Evolutionary conservation across 2,113 vertebrate genomes (phyloP), one percentile per base, ranked within the genome.

Genomic region (Chloebia gouldiae): DNA sequence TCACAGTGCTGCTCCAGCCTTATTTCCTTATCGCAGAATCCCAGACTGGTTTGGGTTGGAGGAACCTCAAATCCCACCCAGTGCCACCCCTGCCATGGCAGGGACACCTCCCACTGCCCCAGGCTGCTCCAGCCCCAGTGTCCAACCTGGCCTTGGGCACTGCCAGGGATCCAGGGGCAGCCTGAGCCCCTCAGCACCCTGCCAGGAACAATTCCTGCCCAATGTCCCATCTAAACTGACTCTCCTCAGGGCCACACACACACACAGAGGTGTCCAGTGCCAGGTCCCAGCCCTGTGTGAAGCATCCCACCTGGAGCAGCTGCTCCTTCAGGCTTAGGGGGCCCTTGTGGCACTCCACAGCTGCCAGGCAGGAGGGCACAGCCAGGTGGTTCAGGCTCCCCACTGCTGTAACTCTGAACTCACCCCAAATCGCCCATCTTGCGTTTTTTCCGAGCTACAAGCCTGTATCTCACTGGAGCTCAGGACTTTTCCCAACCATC

Each of bases 21-120:
- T 19, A 8, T 12, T 42, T 57, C 59, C 42, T 33, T 31, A 27
- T 31, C 8, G 3, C 42, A 54, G 16, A 40, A 22, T 35, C 4
- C 40, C 85, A 12, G 19, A 25, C 1, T 40, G n/a, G 14, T 6
- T 56, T 88, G 50, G 24, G 30, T 0, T 30, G 13, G 0, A 79
- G 5, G 39, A 14, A 22, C 14, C 15, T 1, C 0, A 35, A 0
- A 79, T 0, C 35, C 35, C 76, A 15, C 0, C 50, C 35, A 35
- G 24, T 4, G 13, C 56, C 75, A n/a, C 8, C 24, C 28, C 24
- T 21, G n/a, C 75, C 75, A 25, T 3, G 30, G 49, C 65, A 79
- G 65, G 49, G 49, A 40, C 49, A 16, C 40, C 57, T 87, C 0
- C 56, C 85, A 40, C 19, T 24, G 42, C 6, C 15, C 64, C 82